Conservation (phyloP, 2,113 vertebrate species). For the Panthera leo region DNA sequence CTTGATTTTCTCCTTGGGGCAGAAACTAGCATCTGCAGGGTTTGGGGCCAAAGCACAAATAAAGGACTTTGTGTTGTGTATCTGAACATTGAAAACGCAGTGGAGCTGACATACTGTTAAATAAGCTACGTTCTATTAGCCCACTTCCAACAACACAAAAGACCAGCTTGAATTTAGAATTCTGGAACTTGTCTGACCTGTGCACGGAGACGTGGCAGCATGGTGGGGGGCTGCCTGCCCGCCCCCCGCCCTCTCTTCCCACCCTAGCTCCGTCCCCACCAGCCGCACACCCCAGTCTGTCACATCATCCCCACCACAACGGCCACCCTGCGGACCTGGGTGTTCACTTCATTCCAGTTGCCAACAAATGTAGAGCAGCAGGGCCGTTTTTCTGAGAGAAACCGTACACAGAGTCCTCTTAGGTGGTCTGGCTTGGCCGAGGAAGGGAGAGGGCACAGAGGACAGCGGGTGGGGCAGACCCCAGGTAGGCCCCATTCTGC, state of each 20-base stretch:
- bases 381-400: not conserved
- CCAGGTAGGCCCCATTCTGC: not conserved
- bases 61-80: not conserved
- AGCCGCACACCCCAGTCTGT: accelerated
- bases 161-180: not conserved
- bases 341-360: not conserved
- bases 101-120: not conserved
- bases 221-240: not conserved
- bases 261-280: not conserved
- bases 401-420: accelerated
- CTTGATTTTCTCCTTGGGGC: not conserved
- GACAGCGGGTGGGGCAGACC: not conserved
- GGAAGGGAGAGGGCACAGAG: too few relatives aligned
- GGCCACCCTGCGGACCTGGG: not conserved
- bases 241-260: not conserved
- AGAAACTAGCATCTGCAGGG: not conserved
- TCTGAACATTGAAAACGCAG: not conserved
- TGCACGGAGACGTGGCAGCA: accelerated
- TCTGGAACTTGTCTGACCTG: not conserved
- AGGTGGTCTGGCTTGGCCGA: not conserved
- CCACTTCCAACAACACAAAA: not conserved
- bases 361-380: not conserved
- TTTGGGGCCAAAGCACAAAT: not conserved
- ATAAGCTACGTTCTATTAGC: too few relatives aligned
- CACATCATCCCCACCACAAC: accelerated